Percentiles rank a stretch among this genome's conserved stretches.
phyloP scores from a whole-genome alignment of 2,888 invertebrate genomes.

The Pilophorus perplexus region DNA sequence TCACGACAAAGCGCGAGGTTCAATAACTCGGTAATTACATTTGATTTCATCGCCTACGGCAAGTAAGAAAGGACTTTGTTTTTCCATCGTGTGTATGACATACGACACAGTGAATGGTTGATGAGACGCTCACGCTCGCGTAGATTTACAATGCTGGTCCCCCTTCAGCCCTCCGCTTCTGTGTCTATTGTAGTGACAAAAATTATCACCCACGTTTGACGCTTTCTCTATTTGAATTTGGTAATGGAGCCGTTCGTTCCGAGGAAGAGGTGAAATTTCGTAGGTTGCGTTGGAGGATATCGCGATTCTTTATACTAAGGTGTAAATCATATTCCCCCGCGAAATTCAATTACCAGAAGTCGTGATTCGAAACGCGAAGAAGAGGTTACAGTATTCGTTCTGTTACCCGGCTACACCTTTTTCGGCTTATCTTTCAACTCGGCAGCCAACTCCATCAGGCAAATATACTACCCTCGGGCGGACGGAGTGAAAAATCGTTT shows the following conservation, averaged over 20 bases:
- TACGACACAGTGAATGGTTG: constrained; percentile 18
- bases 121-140: constrained; percentile 3
- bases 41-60: constrained; percentile 19
- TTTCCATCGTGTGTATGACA: constrained; percentile 17
- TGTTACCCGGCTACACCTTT: no score
- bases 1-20: constrained; percentile 17
- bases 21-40: constrained; percentile 23
- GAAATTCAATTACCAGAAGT: constrained; percentile 26
- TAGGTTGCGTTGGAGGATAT: no score
- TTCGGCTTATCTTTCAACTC: no score
- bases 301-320: no score
- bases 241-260: no score
- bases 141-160: constrained; percentile 3
- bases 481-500: no score
- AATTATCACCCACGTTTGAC: constrained; percentile 19
- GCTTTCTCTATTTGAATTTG: constrained; percentile 12
- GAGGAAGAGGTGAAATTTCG: no score
- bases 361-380: constrained; percentile 22
- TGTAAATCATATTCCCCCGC: constrained; percentile 21
- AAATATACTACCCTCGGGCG: no score
- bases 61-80: constrained; percentile 13
- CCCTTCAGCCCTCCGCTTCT: constrained; percentile 8
- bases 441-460: no score
- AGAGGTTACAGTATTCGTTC: no score
- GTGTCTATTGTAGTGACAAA: constrained; percentile 5